Evolutionary conservation across 2,797 vertebrate species (phyloP).

Genomic region (Mus caroli): DNA sequence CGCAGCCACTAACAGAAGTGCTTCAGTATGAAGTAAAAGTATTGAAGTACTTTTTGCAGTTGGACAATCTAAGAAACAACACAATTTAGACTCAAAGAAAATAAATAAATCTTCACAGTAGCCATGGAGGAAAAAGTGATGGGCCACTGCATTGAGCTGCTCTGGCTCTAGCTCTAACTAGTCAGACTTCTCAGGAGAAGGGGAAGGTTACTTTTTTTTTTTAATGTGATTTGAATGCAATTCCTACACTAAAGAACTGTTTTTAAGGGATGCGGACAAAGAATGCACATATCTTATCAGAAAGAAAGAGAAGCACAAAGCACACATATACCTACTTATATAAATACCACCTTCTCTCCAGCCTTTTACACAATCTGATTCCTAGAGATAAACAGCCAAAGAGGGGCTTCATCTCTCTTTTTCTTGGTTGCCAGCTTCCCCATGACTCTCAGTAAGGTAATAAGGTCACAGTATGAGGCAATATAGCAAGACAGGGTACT

Average conservation of each 20-base stretch:
- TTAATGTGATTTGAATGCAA: background rate
- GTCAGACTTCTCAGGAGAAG: background rate
- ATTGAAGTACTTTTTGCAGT: conserved; percentile 2
- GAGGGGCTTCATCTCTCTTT: background rate
- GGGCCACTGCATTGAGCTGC: background rate
- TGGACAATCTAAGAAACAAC: background rate
- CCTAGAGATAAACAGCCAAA: conserved; percentile 47
- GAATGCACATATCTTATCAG: conserved; percentile 63
- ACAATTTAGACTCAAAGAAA: background rate
- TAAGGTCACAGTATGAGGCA: conserved; percentile 16
- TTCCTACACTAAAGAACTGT: background rate
- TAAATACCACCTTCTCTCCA: conserved; percentile 54
- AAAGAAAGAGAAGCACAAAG: conserved; percentile 62
- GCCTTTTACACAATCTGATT: conserved; percentile 57
- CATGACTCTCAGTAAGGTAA: conserved; percentile 7
- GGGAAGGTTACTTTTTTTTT: conserved; percentile 16
- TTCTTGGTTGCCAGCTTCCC: conserved; percentile 9
- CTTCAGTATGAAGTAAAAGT: conserved; percentile 2
- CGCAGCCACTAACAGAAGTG: background rate
- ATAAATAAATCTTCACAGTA: background rate
- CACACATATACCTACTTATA: background rate
- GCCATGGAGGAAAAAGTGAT: background rate
- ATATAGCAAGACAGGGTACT: conserved; percentile 14
- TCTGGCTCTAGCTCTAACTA: background rate
- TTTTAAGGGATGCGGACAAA: conserved; percentile 61